Evolutionary conservation across 2,888 invertebrate species (phyloP), one percentile per base, ranked within the genome.

Genomic region (Brachyptera putata): DNA sequence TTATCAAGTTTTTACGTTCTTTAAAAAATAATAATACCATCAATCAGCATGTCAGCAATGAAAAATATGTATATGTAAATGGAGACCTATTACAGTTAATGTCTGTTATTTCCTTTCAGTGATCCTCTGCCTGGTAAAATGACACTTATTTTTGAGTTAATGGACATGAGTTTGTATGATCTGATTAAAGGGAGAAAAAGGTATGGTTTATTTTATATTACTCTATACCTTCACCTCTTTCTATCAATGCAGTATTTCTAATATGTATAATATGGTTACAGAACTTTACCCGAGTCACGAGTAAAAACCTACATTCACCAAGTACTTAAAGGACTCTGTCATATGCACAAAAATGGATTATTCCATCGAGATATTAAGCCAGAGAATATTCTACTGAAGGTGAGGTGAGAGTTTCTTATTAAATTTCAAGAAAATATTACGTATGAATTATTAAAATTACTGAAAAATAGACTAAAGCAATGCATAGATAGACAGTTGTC

Each of bases 321-420:
- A 69, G 72, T 85, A 57, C 71, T 82, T 50, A 79, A 78, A 70
- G 84, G 84, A 11, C 69, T 85, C 22, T 77, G 81, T 57, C 83
- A 84, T 72, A 75, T 85, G 63, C 85, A 85, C 68, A 78, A 77
- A 68, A 79, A 80, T 70, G 81, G 79, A 5, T 72, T 82, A 39
- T 86, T 86, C 71, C 86, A 86, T 72, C 72, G 86, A 43, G 86
- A 86, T 69, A 80, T 86, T 2, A 86, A 86, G 71, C 86, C 86
- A 18, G 86, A 86, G 75, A 86, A 86, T 73, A 82, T 86, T 67
- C 72, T 86, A 50, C 75, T 86, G 1, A 82, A 82, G 75, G 78
- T 81, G 66, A 68, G 67, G 62, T 58, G 48, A 59, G 63, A 18
- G 39, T 55, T 46, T 22, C 18, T 43, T 30, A 30, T 55, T n/a